Conservation (phyloP, 2,888 invertebrate species). For the Congeria kusceri region DNA sequence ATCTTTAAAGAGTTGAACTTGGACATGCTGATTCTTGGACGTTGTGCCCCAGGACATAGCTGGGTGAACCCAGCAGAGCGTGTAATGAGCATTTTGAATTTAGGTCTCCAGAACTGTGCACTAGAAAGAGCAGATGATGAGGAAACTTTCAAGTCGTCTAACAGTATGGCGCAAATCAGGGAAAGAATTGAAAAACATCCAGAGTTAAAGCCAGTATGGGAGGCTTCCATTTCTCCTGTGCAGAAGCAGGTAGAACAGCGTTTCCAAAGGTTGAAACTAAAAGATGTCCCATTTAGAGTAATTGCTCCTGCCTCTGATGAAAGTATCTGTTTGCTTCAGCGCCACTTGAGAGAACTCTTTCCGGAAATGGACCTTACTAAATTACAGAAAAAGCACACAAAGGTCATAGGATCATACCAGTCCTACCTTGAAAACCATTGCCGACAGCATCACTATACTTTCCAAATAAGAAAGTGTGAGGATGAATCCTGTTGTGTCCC, state of each 20-base stretch:
- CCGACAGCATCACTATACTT: slow-evolving; percentile 31
- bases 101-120: slow-evolving; percentile 56
- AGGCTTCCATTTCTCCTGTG: slow-evolving; percentile 9
- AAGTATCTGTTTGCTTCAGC: slow-evolving; percentile 12
- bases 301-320: neutral
- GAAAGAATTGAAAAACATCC: neutral
- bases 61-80: slow-evolving; percentile 55
- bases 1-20: slow-evolving; percentile 43
- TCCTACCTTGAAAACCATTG: slow-evolving; percentile 29
- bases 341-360: slow-evolving; percentile 41
- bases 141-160: slow-evolving; percentile 3
- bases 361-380: slow-evolving; percentile 41
- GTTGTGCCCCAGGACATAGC: slow-evolving; percentile 59
- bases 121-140: slow-evolving; percentile 18
- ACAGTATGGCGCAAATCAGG: slow-evolving; percentile 35
- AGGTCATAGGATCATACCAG: slow-evolving; percentile 15
- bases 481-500: slow-evolving; percentile 37
- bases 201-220: neutral
- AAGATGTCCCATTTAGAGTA: slow-evolving; percentile 2
- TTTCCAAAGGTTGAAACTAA: slow-evolving; percentile 31
- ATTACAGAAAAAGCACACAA: slow-evolving; percentile 37
- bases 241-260: slow-evolving; percentile 17
- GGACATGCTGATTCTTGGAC: slow-evolving; percentile 47
- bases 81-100: slow-evolving; percentile 48
- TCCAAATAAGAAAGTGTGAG: slow-evolving; percentile 48